Conservation (phyloP, 2,797 vertebrate species). For the Pipistrellus nathusii region DNA sequence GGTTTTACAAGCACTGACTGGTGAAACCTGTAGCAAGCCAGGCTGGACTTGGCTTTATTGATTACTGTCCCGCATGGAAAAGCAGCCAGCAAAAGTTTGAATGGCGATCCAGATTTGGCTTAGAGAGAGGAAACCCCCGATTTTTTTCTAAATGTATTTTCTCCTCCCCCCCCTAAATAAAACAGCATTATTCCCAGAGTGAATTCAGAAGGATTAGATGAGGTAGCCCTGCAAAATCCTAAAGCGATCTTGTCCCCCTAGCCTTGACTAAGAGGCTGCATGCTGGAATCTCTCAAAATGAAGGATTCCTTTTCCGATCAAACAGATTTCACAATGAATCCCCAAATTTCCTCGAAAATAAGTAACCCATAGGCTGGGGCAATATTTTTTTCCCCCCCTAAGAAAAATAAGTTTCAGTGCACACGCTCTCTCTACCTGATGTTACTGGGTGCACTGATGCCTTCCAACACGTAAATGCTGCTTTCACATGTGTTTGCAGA, state of each 20-base stretch:
- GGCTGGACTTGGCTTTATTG: conserved; percentile 85
- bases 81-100: conserved; percentile 86
- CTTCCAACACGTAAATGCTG: conserved; percentile 61
- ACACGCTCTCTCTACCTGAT: conserved; percentile 36
- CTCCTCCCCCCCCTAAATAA: conserved; percentile 57
- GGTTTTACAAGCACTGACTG: conserved; percentile 88
- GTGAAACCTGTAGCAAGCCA: conserved; percentile 88
- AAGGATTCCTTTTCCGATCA: conserved; percentile 81
- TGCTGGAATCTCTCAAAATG: conserved; percentile 80
- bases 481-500: conserved; percentile 76
- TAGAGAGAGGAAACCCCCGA: conserved; percentile 80
- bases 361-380: conserved; percentile 63
- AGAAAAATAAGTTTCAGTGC: conserved; percentile 74
- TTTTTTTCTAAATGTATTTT: conserved; percentile 83
- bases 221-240: conserved; percentile 79
- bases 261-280: conserved; percentile 74
- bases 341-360: conserved; percentile 75
- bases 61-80: conserved; percentile 85
- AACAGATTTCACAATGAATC: conserved; percentile 79
- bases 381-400: neutral
- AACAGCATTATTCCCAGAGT: conserved; percentile 79
- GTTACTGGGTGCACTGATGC: conserved; percentile 63
- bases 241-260: conserved; percentile 70
- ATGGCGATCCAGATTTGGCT: conserved; percentile 82
- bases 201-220: conserved; percentile 83